Percentiles rank a stretch among this genome's conserved stretches.
phyloP scores from a whole-genome alignment of 2,888 invertebrate genomes.

The Microctonus hyperodae region DNA sequence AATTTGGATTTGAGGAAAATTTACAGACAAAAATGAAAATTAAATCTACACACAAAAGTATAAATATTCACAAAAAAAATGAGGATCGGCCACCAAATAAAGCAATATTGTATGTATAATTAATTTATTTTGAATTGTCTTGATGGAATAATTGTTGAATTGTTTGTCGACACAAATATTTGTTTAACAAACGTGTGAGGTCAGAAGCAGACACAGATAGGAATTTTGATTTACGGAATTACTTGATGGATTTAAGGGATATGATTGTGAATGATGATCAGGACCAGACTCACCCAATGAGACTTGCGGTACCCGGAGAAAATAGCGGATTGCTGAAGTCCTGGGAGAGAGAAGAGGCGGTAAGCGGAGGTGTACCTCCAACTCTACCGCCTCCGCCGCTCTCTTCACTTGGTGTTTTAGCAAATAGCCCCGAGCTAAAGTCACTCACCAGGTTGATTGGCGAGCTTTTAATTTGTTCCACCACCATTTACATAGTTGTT shows the following conservation, averaged over 20 bases:
- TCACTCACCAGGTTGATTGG: constrained; percentile 93
- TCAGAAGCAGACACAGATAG: background rate
- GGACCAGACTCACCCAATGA: constrained; percentile 61
- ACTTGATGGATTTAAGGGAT: constrained; percentile 17
- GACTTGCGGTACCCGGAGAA: constrained; percentile 59
- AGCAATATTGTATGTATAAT: constrained; percentile 30
- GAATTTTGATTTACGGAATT: background rate
- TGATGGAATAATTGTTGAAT: background rate
- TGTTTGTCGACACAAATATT: background rate
- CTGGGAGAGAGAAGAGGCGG: constrained; percentile 64
- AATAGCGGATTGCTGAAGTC: constrained; percentile 60
- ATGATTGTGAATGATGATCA: constrained; percentile 46
- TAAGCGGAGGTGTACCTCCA: constrained; percentile 72
- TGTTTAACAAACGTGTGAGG: background rate
- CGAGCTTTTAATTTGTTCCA: constrained; percentile 69
- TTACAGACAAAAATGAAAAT: background rate
- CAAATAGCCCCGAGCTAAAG: constrained; percentile 94
- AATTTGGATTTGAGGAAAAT: background rate
- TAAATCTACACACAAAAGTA: background rate
- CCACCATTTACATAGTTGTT: constrained; percentile 57
- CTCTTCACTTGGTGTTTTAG: constrained; percentile 92
- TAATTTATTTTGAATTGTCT: background rate
- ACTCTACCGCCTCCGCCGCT: constrained; percentile 71
- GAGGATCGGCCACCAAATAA: constrained; percentile 29
- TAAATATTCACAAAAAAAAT: background rate